These are phyloP conservation scores for Lutjanus argentimaculatus DNA, from an alignment of 2,797 vertebrate genomes.

Conservation along the genomic window DNA sequence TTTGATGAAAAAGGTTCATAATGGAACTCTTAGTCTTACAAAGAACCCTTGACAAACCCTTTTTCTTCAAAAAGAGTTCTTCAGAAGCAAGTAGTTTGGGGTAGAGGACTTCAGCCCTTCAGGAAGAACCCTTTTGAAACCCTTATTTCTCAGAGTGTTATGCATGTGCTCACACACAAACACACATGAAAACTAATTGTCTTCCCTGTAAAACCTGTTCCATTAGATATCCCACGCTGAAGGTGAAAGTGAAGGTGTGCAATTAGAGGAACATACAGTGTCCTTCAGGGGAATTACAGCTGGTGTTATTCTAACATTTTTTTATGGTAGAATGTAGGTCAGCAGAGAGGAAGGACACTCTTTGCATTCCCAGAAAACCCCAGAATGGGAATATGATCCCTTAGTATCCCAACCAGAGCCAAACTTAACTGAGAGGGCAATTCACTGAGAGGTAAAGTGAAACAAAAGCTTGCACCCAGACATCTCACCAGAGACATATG, in stretches of 20 bases:
- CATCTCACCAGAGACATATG: slow-evolving; percentile 78
- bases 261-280: slow-evolving; percentile 65
- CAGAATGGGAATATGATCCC: slow-evolving; percentile 73
- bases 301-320: slow-evolving; percentile 67
- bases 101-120: too few relatives aligned
- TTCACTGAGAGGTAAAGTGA: slow-evolving; percentile 55
- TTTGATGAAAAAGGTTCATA: too few relatives aligned
- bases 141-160: not conserved
- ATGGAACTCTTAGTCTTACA: too few relatives aligned
- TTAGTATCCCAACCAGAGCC: slow-evolving; percentile 71
- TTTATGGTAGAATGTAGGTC: slow-evolving; percentile 75
- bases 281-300: slow-evolving; percentile 69
- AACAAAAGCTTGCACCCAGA: slow-evolving; percentile 66
- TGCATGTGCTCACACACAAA: not conserved
- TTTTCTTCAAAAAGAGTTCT: too few relatives aligned
- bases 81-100: too few relatives aligned
- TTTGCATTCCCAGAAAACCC: slow-evolving; percentile 77
- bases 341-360: slow-evolving; percentile 71
- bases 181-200: slow-evolving; percentile 42
- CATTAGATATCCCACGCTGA: slow-evolving; percentile 38
- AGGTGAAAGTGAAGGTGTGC: slow-evolving; percentile 70
- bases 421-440: slow-evolving; percentile 72
- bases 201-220: slow-evolving; percentile 45
- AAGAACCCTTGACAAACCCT: too few relatives aligned
- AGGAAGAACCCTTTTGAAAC: too few relatives aligned